Evolutionary conservation across 2,888 invertebrate species (phyloP).

Genomic region (Ormyrus labotus): DNA sequence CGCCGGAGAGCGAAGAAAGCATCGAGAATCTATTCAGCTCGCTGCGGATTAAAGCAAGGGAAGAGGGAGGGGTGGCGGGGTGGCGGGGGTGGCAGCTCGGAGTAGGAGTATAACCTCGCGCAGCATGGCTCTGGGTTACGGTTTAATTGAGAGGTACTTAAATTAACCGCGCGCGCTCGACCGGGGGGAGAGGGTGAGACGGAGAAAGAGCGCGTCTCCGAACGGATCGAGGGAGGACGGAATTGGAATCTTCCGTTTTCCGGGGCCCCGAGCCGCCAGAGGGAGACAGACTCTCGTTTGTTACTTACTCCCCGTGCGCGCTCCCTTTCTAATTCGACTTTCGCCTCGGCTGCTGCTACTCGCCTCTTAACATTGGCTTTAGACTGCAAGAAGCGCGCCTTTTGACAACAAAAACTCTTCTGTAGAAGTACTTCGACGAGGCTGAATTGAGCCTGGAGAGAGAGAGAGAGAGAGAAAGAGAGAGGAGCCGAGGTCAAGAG

Average conservation of each 20-base stretch:
- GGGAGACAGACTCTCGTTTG: conserved; percentile 40
- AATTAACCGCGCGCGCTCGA: conserved; percentile 54
- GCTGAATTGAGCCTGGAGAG: conserved; percentile 33
- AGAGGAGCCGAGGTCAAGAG: conserved; percentile 52
- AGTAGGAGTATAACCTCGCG: conserved; percentile 39
- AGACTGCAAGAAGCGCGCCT: conserved; percentile 50
- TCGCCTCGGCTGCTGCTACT: conserved; percentile 30
- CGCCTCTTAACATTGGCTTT: conserved; percentile 48
- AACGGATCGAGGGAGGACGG: conserved; percentile 17
- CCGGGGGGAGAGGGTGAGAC: neutral
- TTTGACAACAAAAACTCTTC: conserved; percentile 54
- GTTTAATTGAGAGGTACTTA: conserved; percentile 59
- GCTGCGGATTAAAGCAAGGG: conserved; percentile 37
- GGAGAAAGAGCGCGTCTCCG: conserved; percentile 4
- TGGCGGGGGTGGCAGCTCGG: neutral
- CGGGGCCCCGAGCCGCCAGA: neutral
- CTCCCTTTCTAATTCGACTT: conserved; percentile 27
- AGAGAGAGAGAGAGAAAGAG: conserved; percentile 9
- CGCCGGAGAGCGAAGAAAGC: conserved; percentile 39
- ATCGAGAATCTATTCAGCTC: conserved; percentile 49
- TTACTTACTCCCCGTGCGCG: conserved; percentile 30
- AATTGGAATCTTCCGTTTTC: conserved; percentile 56
- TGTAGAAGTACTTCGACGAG: conserved; percentile 48
- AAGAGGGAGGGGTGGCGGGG: neutral
- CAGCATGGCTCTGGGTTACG: conserved; percentile 49